phyloP scores from a whole-genome alignment of 2,113 vertebrate genomes.

The Vulpes lagopus region DNA sequence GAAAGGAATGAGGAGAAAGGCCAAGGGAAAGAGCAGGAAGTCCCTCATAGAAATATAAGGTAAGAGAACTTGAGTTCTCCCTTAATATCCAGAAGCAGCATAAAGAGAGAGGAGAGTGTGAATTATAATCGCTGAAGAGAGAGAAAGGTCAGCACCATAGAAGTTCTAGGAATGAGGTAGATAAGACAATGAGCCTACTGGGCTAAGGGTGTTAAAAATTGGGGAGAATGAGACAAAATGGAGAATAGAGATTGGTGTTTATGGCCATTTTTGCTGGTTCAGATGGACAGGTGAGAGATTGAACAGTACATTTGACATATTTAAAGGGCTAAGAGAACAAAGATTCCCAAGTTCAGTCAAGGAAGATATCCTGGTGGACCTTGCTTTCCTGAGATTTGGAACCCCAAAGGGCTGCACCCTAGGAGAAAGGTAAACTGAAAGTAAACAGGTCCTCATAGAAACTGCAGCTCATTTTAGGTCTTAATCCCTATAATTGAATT shows the following conservation, averaged over 20 bases:
- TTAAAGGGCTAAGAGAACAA: background rate
- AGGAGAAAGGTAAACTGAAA: conserved; percentile 19
- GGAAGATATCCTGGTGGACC: background rate
- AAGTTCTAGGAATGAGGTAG: background rate
- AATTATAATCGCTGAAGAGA: background rate
- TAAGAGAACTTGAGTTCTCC: background rate
- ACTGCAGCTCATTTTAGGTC: background rate
- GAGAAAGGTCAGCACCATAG: background rate
- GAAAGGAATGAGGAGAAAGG: background rate
- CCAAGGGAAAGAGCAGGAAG: background rate
- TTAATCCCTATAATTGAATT: background rate
- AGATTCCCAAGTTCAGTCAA: background rate
- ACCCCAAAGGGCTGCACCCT: background rate
- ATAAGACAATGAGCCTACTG: background rate
- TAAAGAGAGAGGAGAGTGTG: background rate
- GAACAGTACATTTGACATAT: background rate
- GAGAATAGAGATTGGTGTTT: background rate
- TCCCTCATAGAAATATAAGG: background rate
- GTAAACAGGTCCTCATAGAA: background rate
- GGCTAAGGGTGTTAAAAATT: background rate
- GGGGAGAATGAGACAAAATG: background rate
- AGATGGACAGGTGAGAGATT: background rate
- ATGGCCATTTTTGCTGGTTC: background rate
- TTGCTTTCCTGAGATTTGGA: background rate
- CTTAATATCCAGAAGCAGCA: background rate